These are phyloP conservation scores for Melinaea menophilus DNA, from an alignment of 2,888 invertebrate species.

Conservation along the genomic window DNA sequence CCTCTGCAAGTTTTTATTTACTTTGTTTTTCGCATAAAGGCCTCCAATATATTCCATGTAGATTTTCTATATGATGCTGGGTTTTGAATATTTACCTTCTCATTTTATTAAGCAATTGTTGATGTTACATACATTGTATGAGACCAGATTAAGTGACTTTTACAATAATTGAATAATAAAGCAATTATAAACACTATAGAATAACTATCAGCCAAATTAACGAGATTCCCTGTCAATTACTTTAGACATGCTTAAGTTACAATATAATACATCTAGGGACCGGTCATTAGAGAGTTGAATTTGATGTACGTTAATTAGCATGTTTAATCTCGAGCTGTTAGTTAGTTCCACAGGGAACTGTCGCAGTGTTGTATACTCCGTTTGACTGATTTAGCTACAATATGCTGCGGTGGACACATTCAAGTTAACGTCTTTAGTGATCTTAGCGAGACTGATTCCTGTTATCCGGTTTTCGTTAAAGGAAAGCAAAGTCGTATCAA, in stretches of 20 bases:
- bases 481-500: too few species aligned
- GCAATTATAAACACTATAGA: too few species aligned
- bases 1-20: background rate
- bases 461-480: too few species aligned
- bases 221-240: background rate
- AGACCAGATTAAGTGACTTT: too few species aligned
- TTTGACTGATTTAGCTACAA: background rate
- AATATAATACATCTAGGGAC: background rate
- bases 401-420: background rate
- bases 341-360: background rate
- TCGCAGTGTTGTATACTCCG: background rate
- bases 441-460: too few species aligned
- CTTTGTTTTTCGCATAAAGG: background rate
- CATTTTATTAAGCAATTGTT: too few species aligned
- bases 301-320: slow-evolving; percentile 4
- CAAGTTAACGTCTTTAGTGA: too few species aligned
- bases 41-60: background rate
- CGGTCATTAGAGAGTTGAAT: slow-evolving; percentile 3
- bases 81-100: too few species aligned
- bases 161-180: too few species aligned
- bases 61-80: too few species aligned
- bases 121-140: too few species aligned
- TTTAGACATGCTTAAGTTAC: background rate
- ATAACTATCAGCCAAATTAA: too few species aligned
- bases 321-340: background rate